Percentiles rank a stretch among this genome's conserved stretches.
Evolutionary conservation across 1,140 invertebrate species (phyloP).

Genomic region (Oncopeltus fasciatus): DNA sequence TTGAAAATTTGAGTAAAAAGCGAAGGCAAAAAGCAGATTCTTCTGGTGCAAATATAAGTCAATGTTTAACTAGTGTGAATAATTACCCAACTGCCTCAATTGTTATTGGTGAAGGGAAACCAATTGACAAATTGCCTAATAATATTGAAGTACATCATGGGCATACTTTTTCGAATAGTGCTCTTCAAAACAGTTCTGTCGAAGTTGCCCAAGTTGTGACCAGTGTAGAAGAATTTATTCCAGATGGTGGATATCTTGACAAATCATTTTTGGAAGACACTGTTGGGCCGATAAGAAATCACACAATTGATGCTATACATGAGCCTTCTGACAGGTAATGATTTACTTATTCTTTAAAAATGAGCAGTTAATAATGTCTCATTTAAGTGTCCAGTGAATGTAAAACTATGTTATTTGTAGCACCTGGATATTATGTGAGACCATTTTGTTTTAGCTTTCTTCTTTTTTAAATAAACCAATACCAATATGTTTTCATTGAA

Average conservation of each 20-base stretch:
- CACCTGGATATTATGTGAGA: too few relatives aligned
- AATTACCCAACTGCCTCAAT: conserved; percentile 1
- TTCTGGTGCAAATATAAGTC: conserved; percentile 21
- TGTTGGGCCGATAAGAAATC: too few relatives aligned
- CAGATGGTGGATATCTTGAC: conserved; percentile 60
- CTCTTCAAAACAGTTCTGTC: neutral
- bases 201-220: conserved; percentile 26
- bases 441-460: too few relatives aligned
- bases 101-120: conserved; percentile 13
- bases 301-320: too few relatives aligned
- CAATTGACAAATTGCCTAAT: neutral
- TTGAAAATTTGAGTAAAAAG: conserved; percentile 56
- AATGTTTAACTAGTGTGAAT: neutral
- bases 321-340: too few relatives aligned
- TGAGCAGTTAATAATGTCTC: too few relatives aligned
- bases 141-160: neutral
- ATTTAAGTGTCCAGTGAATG: too few relatives aligned
- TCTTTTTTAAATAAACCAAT: too few relatives aligned
- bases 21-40: conserved; percentile 52
- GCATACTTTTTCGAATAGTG: neutral
- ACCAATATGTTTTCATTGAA: too few relatives aligned
- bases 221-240: conserved; percentile 75
- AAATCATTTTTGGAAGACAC: conserved; percentile 67
- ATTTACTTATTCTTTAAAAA: too few relatives aligned
- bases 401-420: too few relatives aligned